Conservation (phyloP, 2,113 vertebrate species). For the Phocoena sinus region DNA sequence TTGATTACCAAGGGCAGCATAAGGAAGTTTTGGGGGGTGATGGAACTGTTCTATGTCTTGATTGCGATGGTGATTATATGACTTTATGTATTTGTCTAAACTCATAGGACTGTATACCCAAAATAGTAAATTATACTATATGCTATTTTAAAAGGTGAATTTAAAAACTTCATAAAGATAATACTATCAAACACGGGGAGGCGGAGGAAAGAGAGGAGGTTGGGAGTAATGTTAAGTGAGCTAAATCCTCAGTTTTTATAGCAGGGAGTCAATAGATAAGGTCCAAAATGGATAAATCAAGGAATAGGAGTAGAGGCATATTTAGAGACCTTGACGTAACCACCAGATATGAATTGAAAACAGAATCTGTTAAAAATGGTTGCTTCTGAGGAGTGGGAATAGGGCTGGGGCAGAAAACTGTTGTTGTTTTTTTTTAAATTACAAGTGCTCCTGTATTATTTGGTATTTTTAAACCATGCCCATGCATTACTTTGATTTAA, state of each 20-base stretch:
- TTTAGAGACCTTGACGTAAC: neutral
- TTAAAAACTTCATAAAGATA: constrained; percentile 16
- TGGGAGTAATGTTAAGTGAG: neutral
- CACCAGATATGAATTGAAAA: neutral
- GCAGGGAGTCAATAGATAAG: neutral
- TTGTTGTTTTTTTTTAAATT: neutral
- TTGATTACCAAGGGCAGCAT: neutral
- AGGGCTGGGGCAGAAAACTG: neutral
- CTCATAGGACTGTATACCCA: neutral
- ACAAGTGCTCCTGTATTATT: neutral
- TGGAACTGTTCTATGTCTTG: neutral
- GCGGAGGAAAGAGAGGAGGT: neutral
- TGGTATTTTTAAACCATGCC: constrained; percentile 33
- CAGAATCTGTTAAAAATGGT: neutral
- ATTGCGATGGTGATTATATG: neutral
- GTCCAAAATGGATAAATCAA: constrained; percentile 11
- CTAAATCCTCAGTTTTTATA: constrained; percentile 4
- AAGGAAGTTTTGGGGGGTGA: neutral
- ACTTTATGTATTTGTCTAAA: constrained; percentile 6
- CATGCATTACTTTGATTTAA: constrained; percentile 16
- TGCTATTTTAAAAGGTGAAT: constrained; percentile 19
- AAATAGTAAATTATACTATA: neutral
- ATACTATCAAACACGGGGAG: neutral
- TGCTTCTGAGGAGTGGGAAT: neutral
- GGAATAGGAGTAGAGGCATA: neutral